These are phyloP conservation scores for Drosophila mimica DNA, from an alignment of 2,888 invertebrate genomes.

Conservation along the genomic window DNA sequence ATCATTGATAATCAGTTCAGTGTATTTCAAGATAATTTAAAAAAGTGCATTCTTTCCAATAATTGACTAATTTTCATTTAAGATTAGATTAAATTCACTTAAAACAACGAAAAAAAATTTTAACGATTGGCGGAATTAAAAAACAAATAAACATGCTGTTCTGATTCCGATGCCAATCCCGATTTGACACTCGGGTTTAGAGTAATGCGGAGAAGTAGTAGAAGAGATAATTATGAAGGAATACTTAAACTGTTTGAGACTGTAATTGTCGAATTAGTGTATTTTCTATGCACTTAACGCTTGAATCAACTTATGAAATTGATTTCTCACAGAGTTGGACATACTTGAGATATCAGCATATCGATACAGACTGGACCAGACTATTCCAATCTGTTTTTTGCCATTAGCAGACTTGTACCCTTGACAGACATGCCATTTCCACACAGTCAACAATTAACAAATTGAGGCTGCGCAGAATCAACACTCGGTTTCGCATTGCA, in stretches of 20 bases:
- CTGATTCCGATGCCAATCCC: too few relatives aligned
- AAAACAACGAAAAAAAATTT: not conserved
- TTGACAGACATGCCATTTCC: not conserved
- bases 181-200: too few relatives aligned
- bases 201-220: too few relatives aligned
- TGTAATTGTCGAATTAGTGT: not conserved
- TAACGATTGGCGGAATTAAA: too few relatives aligned
- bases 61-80: not conserved
- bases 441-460: not conserved
- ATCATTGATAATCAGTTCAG: too few relatives aligned
- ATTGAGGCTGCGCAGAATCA: not conserved
- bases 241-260: not conserved
- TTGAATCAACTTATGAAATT: not conserved
- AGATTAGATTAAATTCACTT: not conserved
- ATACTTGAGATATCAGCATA: not conserved
- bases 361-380: not conserved
- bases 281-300: not conserved
- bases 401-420: not conserved
- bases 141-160: too few relatives aligned
- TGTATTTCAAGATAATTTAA: not conserved
- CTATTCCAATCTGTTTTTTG: not conserved
- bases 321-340: not conserved
- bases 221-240: too few relatives aligned
- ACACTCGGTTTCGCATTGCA: not conserved
- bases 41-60: too few relatives aligned